phyloP scores from a whole-genome alignment of 1,140 invertebrate species.

The Bombus impatiens region DNA sequence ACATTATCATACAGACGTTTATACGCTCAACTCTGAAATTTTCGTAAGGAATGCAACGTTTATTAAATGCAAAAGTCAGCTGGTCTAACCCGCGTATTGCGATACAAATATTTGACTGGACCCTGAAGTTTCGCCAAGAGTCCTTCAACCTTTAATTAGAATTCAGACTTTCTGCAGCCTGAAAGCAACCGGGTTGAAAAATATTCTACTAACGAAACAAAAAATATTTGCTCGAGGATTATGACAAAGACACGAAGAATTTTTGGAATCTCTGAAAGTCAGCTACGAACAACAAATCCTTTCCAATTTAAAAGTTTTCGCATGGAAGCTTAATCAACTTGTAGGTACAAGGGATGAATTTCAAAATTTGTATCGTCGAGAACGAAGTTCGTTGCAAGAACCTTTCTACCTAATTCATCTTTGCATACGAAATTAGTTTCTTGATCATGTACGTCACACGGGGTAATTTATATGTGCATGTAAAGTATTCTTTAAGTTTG shows the following conservation, averaged over 20 bases:
- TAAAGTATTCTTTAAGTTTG: too few species aligned
- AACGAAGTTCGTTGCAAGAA: not conserved
- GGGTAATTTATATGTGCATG: not conserved
- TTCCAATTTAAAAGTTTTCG: not conserved
- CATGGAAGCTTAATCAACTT: not conserved
- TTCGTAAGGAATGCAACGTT: not conserved
- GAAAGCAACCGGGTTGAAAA: not conserved
- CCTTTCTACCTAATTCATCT: not conserved
- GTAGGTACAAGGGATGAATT: not conserved
- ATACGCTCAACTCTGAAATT: not conserved
- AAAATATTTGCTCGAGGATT: not conserved
- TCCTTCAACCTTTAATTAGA: not conserved
- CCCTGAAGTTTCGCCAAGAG: not conserved
- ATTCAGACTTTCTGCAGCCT: not conserved
- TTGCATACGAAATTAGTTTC: not conserved
- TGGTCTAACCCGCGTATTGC: not conserved
- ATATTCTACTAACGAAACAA: not conserved
- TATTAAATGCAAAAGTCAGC: not conserved
- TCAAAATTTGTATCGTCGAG: not conserved
- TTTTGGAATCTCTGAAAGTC: not conserved
- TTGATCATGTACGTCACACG: not conserved
- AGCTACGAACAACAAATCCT: not conserved
- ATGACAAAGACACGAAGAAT: not conserved
- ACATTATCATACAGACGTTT: not conserved
- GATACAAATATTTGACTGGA: conserved; percentile 3